These are phyloP conservation scores for Drosophila fuyamai DNA, from an alignment of 1,140 invertebrate species.

Conservation along the genomic window DNA sequence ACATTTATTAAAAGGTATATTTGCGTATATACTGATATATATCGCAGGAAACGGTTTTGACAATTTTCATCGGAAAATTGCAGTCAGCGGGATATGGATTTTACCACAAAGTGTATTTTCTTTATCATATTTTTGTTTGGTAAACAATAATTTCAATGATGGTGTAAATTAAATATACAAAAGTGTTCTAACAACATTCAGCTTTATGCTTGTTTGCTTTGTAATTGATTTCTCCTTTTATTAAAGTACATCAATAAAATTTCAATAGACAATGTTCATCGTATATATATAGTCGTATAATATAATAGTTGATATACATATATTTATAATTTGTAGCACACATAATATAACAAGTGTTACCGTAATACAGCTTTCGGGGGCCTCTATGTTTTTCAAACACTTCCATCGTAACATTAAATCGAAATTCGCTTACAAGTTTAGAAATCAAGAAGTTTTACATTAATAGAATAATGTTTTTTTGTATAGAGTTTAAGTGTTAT, in stretches of 20 bases:
- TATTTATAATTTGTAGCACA: constrained; percentile 64
- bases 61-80: constrained; percentile 53
- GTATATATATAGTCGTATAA: constrained; percentile 56
- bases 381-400: constrained; percentile 75
- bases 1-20: constrained; percentile 52
- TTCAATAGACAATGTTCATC: constrained; percentile 54
- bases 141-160: constrained; percentile 70
- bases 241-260: constrained; percentile 70
- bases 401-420: constrained; percentile 61
- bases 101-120: constrained; percentile 20
- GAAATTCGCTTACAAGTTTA: constrained; percentile 55
- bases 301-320: constrained; percentile 55
- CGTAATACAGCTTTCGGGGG: constrained; percentile 75
- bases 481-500: constrained; percentile 30
- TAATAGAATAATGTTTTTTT: constrained; percentile 25
- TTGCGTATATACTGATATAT: constrained; percentile 42
- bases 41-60: constrained; percentile 32
- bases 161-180: constrained; percentile 82
- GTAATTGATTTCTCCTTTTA: constrained; percentile 35
- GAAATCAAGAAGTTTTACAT: constrained; percentile 44
- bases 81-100: constrained; percentile 28
- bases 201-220: constrained; percentile 28
- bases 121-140: constrained; percentile 31
- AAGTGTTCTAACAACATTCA: constrained; percentile 46
- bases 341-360: constrained; percentile 79